A percentile compares a stretch with the other conserved stretches of the same genome.
Conservation (phyloP, 2,888 invertebrate genomes). For the Gonocerus acuteangulatus region DNA sequence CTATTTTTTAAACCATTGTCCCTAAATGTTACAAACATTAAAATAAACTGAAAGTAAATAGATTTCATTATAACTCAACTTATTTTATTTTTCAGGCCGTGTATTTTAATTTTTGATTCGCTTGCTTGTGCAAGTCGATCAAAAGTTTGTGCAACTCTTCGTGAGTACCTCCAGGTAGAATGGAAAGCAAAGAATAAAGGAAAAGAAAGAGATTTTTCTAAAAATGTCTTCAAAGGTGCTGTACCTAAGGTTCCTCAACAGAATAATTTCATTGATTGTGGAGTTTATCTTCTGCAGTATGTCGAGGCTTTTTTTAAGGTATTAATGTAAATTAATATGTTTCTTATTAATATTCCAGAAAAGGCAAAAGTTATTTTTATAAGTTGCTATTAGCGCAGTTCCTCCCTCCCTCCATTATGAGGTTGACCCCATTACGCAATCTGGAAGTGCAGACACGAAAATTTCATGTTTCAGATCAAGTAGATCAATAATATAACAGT, state of each 20-base stretch:
- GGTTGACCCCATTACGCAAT: neutral
- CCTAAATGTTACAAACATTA: too few relatives aligned
- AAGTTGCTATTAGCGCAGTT: too few relatives aligned
- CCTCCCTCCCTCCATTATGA: neutral
- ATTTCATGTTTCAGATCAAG: too few relatives aligned
- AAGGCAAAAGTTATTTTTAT: too few relatives aligned
- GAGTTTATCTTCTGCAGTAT: conserved; percentile 89
- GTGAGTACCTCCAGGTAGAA: conserved; percentile 86
- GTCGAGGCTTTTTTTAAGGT: conserved; percentile 92
- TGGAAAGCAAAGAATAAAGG: conserved; percentile 61
- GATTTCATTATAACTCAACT: too few relatives aligned
- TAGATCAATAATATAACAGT: too few relatives aligned
- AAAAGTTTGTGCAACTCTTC: conserved; percentile 77
- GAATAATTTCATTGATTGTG: conserved; percentile 94
- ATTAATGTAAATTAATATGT: conserved; percentile 39
- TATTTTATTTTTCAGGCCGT: too few relatives aligned
- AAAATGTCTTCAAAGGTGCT: conserved; percentile 76
- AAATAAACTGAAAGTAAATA: too few relatives aligned
- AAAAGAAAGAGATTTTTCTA: conserved; percentile 63
- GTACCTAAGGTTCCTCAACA: conserved; percentile 94
- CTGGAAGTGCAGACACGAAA: too few relatives aligned
- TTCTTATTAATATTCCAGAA: conserved; percentile 1
- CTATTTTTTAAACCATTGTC: too few relatives aligned
- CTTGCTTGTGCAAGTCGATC: conserved; percentile 69
- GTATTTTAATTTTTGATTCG: conserved; percentile 93